Evolutionary conservation across 2,797 vertebrate species (phyloP).

Genomic region (Holocentrus rufus): DNA sequence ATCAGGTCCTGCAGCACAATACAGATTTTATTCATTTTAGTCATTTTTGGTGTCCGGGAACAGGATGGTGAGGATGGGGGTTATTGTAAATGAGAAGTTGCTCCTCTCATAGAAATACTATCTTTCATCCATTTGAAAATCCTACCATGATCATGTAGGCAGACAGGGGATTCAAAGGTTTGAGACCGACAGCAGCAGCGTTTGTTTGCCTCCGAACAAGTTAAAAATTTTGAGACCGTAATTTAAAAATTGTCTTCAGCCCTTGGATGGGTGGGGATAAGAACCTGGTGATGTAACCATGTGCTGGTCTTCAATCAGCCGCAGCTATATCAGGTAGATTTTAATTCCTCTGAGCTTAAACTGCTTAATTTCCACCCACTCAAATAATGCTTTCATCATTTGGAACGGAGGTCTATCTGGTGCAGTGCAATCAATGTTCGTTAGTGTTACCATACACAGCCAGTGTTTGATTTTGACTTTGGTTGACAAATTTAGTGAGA

Average conservation of each 20-base stretch:
- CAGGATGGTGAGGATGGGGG: too few species aligned
- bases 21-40: too few species aligned
- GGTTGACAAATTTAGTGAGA: not conserved
- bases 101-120: too few species aligned
- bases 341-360: constrained; percentile 66
- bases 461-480: constrained; percentile 23
- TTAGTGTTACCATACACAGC: constrained; percentile 26
- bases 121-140: too few species aligned
- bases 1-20: too few species aligned
- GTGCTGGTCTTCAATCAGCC: constrained; percentile 51
- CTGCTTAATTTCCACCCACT: constrained; percentile 68
- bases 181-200: too few species aligned
- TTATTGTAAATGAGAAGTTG: too few species aligned
- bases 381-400: constrained; percentile 59
- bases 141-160: too few species aligned
- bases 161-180: too few species aligned
- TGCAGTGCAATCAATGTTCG: constrained; percentile 40
- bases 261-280: constrained; percentile 6
- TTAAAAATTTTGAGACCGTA: too few species aligned
- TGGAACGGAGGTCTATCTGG: constrained; percentile 44
- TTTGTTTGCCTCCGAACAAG: too few species aligned
- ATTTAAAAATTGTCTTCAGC: not conserved
- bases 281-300: constrained; percentile 9
- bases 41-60: too few species aligned
- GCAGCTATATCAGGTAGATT: constrained; percentile 27